Evolutionary conservation across 1,140 invertebrate genomes (phyloP).

Genomic region (Drosophila kepulauana): DNA sequence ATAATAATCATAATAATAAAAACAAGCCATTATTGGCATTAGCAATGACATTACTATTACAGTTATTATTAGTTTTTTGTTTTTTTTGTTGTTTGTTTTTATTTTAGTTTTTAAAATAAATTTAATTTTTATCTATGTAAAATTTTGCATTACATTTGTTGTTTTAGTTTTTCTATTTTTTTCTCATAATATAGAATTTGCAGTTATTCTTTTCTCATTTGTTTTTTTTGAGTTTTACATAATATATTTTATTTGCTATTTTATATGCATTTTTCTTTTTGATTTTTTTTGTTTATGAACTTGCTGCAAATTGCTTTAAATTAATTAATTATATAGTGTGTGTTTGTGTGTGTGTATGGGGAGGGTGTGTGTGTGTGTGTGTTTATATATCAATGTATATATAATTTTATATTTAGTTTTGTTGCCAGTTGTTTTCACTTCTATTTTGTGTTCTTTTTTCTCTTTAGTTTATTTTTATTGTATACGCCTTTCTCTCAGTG

Average conservation of each 20-base stretch:
- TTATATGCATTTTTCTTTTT: conserved; percentile 26
- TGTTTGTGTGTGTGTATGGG: conserved; percentile 18
- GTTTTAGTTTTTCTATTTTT: not conserved
- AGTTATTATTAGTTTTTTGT: conserved; percentile 46
- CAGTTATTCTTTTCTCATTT: conserved; percentile 6
- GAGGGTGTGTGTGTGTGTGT: conserved; percentile 10
- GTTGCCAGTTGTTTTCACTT: conserved; percentile 33
- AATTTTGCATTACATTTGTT: conserved; percentile 47
- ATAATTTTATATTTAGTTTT: conserved; percentile 29
- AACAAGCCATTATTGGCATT: conserved; percentile 49
- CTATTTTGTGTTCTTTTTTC: conserved; percentile 33
- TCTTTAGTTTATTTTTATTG: conserved; percentile 40
- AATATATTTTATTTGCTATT: conserved; percentile 40
- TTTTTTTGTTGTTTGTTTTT: conserved; percentile 21
- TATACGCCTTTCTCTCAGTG: conserved; percentile 28
- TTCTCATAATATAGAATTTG: conserved; percentile 12
- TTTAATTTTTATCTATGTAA: conserved; percentile 50
- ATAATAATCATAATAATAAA: conserved; percentile 52
- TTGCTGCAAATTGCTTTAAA: conserved; percentile 46
- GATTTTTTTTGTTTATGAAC: conserved; percentile 22
- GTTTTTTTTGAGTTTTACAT: conserved; percentile 32
- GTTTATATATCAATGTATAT: conserved; percentile 37
- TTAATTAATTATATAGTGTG: conserved; percentile 26
- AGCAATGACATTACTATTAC: conserved; percentile 54
- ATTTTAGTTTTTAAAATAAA: conserved; percentile 48